phyloP scores from a whole-genome alignment of 2,888 invertebrate genomes.

The Xylota sylvarum region DNA sequence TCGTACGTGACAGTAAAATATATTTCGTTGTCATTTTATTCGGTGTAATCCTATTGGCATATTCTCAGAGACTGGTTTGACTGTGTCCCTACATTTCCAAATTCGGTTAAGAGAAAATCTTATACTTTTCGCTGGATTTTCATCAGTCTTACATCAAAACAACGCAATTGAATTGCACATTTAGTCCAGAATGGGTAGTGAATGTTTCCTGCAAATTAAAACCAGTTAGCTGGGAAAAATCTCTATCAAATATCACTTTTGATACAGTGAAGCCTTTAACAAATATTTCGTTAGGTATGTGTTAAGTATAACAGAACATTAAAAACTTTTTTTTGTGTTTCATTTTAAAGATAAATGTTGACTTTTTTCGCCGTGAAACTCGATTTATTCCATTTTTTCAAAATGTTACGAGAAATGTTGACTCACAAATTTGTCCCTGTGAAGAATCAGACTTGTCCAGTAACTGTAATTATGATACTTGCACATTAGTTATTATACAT shows the following conservation, averaged over 20 bases:
- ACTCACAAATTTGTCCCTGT: background rate
- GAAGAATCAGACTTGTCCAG: background rate
- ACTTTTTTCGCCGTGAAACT: background rate
- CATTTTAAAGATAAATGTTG: background rate
- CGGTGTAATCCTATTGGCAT: too few species aligned
- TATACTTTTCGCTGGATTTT: background rate
- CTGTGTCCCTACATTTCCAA: too few species aligned
- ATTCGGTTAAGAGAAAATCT: too few species aligned
- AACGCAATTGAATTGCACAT: background rate
- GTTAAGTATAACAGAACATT: too few species aligned
- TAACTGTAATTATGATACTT: background rate
- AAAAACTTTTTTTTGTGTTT: too few species aligned
- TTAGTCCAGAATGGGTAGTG: background rate
- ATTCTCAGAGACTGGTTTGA: too few species aligned
- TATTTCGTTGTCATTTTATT: too few species aligned
- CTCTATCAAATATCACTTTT: background rate
- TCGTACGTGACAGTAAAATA: too few species aligned
- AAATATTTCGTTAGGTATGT: background rate
- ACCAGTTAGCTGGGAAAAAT: background rate
- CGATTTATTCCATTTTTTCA: background rate
- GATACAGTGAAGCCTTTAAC: background rate
- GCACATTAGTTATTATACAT: too few species aligned
- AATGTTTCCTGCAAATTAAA: background rate
- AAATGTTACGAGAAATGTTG: background rate
- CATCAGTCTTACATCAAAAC: background rate